Evolutionary conservation across 2,797 vertebrate genomes (phyloP).

Genomic region (Anguilla obscura): DNA sequence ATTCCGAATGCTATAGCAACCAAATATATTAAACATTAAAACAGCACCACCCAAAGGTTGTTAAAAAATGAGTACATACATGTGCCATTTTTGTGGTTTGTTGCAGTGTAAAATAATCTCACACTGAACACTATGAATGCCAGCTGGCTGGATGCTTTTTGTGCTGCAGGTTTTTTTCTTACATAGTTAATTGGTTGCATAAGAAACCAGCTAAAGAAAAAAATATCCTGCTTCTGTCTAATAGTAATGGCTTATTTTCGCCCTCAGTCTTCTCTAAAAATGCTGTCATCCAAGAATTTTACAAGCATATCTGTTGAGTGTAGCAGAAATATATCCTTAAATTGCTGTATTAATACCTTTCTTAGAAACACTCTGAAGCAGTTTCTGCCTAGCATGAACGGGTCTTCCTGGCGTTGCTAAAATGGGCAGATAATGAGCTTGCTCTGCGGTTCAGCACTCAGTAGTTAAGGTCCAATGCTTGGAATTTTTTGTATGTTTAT

Average conservation of each 20-base stretch:
- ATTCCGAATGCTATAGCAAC: conserved; percentile 11
- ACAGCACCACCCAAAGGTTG: conserved; percentile 7
- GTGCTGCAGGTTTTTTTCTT: not conserved
- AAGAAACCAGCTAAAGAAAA: not conserved
- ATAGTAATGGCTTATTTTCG: not conserved
- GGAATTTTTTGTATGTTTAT: conserved; percentile 9
- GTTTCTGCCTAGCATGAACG: not conserved
- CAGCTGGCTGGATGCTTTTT: not conserved
- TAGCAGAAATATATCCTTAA: not conserved
- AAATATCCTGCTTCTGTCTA: not conserved
- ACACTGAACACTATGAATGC: not conserved
- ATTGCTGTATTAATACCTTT: not conserved
- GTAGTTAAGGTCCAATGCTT: not conserved
- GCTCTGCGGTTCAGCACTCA: not conserved
- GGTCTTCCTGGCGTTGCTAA: not conserved
- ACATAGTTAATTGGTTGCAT: not conserved
- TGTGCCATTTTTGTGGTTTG: not conserved
- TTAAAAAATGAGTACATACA: not conserved
- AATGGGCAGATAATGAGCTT: not conserved
- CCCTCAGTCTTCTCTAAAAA: not conserved
- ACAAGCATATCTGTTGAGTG: not conserved
- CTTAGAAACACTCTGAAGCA: not conserved
- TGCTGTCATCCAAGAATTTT: not conserved
- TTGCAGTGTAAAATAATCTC: not conserved
- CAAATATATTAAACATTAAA: conserved; percentile 6